Base-by-base conservation (phyloP, 2,888 invertebrate genomes). In the Blera fallax region DNA sequence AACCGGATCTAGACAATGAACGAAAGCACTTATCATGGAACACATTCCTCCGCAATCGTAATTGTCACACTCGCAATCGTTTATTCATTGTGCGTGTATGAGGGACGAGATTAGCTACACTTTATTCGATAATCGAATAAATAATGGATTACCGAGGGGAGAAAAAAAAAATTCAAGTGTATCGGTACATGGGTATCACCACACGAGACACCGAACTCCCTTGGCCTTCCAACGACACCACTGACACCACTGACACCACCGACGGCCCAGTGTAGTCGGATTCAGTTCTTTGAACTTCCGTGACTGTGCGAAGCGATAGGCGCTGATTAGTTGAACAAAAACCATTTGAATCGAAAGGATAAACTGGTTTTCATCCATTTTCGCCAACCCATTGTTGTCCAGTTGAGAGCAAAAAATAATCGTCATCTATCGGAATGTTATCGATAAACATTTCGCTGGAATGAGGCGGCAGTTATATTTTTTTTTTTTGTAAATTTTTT, bases 231-330 rank as follows among this genome's bases (percentile, higher is more conserved):
- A 29, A n/a, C 14, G 54, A 5, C 18, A 11, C 32, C 0, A 6
- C 64, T 6, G 21, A 6, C 50, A n/a, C n/a, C n/a, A 18, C 27
- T 21, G 54, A 5, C 18, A 11, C 32, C 0, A 6, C 64, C 11
- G 21, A 6, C 50, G 64, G 64, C 40, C 58, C 16, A 37, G 48
- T 16, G 18, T 40, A 54, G 43, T 64, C 18, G 18, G 16, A 14
- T 21, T 76, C 56, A 48, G 76, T 76, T 76, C 76, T 58, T 76
- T 76, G 65, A 76, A 76, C 65, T 48, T 76, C 76, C 65, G 65
- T 67, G 58, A 65, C 54, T 54, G n/a, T n/a, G 34, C 11, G 56
- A 27, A 65, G 54, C 21, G 56, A 52, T 76, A 76, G 76, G 56
- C 76, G 65, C 56, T 74, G 74, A 74, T 74, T 74, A 54, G 54